These are phyloP conservation scores for Hippocampus mohnikei DNA, from an alignment of 2,113 vertebrate species.

Conservation along the genomic window DNA sequence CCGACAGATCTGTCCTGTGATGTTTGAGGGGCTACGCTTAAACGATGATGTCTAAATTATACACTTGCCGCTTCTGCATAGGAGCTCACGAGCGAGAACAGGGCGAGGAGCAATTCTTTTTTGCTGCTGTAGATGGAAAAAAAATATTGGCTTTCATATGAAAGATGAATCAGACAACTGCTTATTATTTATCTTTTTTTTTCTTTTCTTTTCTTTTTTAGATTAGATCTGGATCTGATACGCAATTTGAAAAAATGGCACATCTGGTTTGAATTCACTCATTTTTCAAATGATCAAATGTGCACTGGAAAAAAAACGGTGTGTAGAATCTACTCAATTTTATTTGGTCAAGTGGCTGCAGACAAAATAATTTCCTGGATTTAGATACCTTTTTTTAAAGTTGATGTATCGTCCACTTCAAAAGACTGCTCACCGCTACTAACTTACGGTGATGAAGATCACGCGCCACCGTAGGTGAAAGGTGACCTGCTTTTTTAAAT, in stretches of 20 bases:
- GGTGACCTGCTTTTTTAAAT: no score
- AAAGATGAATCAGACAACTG: background rate
- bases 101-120: conserved; percentile 53
- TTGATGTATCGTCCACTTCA: no score
- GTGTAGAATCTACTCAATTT: no score
- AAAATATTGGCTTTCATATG: background rate
- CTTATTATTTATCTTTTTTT: background rate
- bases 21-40: conserved; percentile 52
- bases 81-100: conserved; percentile 50
- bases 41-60: conserved; percentile 71
- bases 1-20: conserved; percentile 75
- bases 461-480: background rate
- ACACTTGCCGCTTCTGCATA: conserved; percentile 45
- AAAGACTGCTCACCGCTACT: no score
- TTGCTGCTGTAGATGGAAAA: conserved; percentile 32
- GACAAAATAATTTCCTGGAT: no score
- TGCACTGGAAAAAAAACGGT: no score
- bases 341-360: no score
- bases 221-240: background rate
- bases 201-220: background rate
- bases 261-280: background rate
- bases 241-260: background rate
- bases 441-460: background rate
- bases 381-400: no score
- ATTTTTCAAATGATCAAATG: background rate